Evolutionary conservation across 1,140 invertebrate species (phyloP), one percentile per base, ranked within the genome.

Genomic region (Sinonovacula constricta): DNA sequence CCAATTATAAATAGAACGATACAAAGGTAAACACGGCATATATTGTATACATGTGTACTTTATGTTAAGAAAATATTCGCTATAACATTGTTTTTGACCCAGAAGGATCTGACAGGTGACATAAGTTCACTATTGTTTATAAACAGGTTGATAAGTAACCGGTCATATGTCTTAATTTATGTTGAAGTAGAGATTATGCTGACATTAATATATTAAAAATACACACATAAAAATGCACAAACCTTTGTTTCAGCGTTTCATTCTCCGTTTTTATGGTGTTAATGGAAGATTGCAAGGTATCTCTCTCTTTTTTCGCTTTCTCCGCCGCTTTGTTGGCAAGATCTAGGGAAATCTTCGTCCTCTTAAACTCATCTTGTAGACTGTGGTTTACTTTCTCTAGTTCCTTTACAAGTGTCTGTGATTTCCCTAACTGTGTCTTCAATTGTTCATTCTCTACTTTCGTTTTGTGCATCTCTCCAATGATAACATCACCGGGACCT

Each of bases 291-390:
- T 89, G 87, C 67, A 87, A 68, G 3, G 81, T 81, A 49, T 79
- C 82, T 22, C 83, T 83, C 22, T 89, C 88, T 72, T 86, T 81
- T 10, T 84, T 79, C 3, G 84, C 81, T 62, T 84, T 86, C 74
- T 87, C 87, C 68, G 85, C 79, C 0, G 86, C 83, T 54, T 83
- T 84, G 63, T 88, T 85, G 15, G 87, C 81, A 0, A 86, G 76
- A 15, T 89, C 88, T 30, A 85, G 67, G 1, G 86, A 85, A 10
- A 84, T 79, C 67, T 87, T 88, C 10, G 83, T 70, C 22, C 87
- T 79, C 33, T 86, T 88, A 72, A 86, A 87, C 66, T 89, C 87
- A 59, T 89, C 88, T 70, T 87, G 87, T 26, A 88, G 54, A 4
- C 56, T 85, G 15, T 62, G 24, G 39, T 81, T 83, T 0, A 88